Evolutionary conservation across 2,797 vertebrate species (phyloP), one percentile per base, ranked within the genome.

Genomic region (Chelon auratus): DNA sequence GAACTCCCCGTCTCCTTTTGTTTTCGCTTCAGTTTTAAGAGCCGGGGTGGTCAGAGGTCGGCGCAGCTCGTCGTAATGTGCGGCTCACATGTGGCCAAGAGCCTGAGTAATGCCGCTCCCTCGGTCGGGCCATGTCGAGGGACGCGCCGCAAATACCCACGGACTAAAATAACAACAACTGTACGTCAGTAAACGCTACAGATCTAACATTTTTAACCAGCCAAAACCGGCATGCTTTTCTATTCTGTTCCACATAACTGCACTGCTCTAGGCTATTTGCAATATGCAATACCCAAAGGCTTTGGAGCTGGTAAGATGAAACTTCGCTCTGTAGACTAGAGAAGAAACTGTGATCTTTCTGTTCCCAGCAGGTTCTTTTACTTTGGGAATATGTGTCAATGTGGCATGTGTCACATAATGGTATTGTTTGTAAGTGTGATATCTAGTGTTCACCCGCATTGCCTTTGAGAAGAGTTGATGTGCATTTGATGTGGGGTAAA

Each of bases 81-180:
- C 60, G 70, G 86, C 88, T 91, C 86, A 85, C 86, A 91, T 89
- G 89, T 88, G 91, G 89, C 84, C 79, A 80, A 26, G 76, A 77
- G 82, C 62, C 68, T 87, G 86, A 90, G 89, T 86, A 83, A 87
- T 80, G 82, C 75, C 65, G 78, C 78, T 75, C 78, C 77, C 85
- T 77, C 78, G 88, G 87, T 87, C 43, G 55, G 69, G 82, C 77
- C 76, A 79, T 83, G 86, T 85, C 63, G 65, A 82, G 80, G 80
- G 75, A 80, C 57, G 45, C 47, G 68, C 91, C 88, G 9, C 89
- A 92, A 89, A 88, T 81, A 91, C 88, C 89, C 88, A 67, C 75
- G 57, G 80, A 87, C 93, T 91, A 82, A 90, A 94, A 94, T 90
- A 92, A 94, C 92, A 93, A 92, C 89, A 92, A 89, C 91, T 88